These are phyloP conservation scores for Cheilosia impressa DNA, from an alignment of 2,888 invertebrate species.

Conservation along the genomic window DNA sequence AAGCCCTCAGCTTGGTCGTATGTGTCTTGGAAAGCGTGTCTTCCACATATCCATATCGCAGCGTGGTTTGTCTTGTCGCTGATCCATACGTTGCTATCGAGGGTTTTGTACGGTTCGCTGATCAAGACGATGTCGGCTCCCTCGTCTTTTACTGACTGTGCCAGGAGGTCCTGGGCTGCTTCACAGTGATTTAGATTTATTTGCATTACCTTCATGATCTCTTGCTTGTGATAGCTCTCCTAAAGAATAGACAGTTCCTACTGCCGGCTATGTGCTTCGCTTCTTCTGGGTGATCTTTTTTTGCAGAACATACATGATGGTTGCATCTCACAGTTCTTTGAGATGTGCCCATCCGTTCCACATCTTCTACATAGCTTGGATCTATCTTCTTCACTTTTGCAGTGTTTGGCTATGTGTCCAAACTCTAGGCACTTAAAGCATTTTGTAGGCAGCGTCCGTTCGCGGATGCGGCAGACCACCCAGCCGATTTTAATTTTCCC, in stretches of 20 bases:
- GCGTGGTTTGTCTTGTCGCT: neutral
- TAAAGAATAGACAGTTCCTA: conserved; percentile 12
- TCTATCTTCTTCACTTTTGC: no score
- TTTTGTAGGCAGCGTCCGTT: no score
- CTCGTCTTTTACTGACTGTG: neutral
- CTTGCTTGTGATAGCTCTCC: conserved; percentile 1
- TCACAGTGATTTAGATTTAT: conserved; percentile 13
- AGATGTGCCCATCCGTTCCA: conserved; percentile 20
- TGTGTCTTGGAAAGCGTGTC: neutral
- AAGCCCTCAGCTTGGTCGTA: no score
- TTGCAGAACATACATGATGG: conserved; percentile 13
- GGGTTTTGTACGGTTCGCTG: conserved; percentile 2
- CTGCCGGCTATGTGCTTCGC: neutral
- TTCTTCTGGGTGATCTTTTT: conserved; percentile 1
- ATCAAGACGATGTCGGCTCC: conserved; percentile 1
- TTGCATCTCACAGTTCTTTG: neutral
- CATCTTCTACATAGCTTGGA: no score
- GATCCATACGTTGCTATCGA: neutral
- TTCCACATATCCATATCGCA: conserved; percentile 19
- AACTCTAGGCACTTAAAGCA: no score
- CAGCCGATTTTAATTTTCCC: no score
- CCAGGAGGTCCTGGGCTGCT: neutral
- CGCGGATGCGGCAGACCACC: no score
- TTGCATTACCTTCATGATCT: conserved; percentile 1
- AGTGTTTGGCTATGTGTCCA: no score